phyloP scores from a whole-genome alignment of 2,797 vertebrate genomes.

The Coluber constrictor region DNA sequence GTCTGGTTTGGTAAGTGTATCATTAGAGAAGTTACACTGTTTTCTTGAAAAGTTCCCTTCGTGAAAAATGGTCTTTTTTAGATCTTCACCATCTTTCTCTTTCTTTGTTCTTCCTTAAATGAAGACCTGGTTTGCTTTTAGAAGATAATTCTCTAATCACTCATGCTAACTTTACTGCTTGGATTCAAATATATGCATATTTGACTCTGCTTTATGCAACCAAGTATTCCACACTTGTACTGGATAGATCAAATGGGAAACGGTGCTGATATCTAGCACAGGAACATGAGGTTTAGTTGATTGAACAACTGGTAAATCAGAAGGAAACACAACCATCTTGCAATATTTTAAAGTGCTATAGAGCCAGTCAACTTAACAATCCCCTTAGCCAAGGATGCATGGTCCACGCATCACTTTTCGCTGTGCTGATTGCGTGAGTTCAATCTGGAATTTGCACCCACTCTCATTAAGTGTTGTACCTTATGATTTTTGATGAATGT shows the following conservation, averaged over 20 bases:
- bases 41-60: neutral
- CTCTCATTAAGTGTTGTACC: too few relatives aligned
- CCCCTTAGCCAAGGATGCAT: neutral
- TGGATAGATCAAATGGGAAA: neutral
- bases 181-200: neutral
- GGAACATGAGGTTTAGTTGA: neutral
- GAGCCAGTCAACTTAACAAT: neutral
- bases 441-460: neutral
- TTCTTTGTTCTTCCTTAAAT: neutral
- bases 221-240: neutral
- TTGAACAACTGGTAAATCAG: neutral
- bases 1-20: neutral
- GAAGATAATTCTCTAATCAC: neutral
- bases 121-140: neutral
- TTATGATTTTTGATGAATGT: too few relatives aligned
- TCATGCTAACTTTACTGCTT: neutral
- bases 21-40: neutral
- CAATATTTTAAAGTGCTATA: neutral
- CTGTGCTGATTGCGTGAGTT: neutral
- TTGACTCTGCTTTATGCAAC: neutral
- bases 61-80: neutral
- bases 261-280: neutral
- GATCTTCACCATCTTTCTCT: neutral
- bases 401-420: neutral
- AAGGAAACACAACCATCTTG: neutral